phyloP scores from a whole-genome alignment of 2,888 invertebrate species.

The Pseudococcus viburni region DNA sequence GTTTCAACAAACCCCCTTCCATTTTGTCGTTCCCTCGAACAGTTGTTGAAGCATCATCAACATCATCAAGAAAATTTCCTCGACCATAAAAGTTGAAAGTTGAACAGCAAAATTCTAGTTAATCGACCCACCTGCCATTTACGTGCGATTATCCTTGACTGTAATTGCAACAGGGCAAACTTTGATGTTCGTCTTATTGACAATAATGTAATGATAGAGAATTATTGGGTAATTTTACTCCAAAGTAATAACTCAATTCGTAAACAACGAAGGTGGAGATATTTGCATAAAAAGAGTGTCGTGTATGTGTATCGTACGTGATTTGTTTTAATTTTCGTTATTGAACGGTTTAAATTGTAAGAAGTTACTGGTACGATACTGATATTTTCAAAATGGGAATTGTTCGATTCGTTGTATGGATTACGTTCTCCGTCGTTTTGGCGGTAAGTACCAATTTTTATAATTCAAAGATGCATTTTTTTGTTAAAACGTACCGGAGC shows the following conservation, averaged over 20 bases:
- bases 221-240: background rate
- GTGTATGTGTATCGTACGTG: background rate
- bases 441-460: background rate
- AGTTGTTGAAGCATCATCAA: background rate
- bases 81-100: background rate
- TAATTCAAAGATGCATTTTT: background rate
- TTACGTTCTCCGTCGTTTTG: background rate
- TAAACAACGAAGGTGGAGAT: background rate
- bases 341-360: background rate
- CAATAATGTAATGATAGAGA: background rate
- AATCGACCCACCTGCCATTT: background rate
- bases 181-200: background rate
- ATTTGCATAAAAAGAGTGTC: constrained; percentile 4
- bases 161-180: background rate
- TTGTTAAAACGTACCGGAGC: background rate
- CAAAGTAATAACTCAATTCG: background rate
- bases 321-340: constrained; percentile 1
- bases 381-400: constrained; percentile 6
- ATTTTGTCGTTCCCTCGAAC: too few relatives aligned
- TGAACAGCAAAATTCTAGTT: background rate
- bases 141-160: background rate
- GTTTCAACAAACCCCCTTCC: too few relatives aligned
- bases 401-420: constrained; percentile 32
- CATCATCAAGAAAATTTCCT: background rate
- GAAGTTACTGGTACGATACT: background rate